Base-by-base conservation (phyloP, 1,140 invertebrate species). In the Probaryconus sp. region DNA sequence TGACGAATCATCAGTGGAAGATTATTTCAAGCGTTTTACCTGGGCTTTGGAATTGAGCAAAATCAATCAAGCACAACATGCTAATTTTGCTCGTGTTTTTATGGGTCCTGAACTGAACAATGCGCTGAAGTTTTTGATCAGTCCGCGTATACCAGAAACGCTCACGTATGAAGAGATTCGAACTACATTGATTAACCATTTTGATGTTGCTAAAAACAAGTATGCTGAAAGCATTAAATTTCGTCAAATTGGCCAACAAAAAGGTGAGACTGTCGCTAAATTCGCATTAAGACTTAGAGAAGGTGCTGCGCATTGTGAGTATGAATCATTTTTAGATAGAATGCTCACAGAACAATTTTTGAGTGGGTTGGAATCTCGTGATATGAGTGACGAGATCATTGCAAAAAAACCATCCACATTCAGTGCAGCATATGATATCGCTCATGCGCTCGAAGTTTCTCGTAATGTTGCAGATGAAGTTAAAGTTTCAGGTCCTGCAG, bases 311-410 rank as follows among this genome's bases (percentile, higher is more conserved):
- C 18, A 61, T 40, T 77, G 75, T 40, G 61, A 77, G 30, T 79
- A 74, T 21, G 75, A 38, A 0, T 21, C 42, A 14, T 77, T 75
- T 48, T 13, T 79, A 13, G 56, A 77, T 43, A 14, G 55, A 43
- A 77, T 79, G 56, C 42, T 77, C 0, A 76, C 70, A 5, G 65
- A 78, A 50, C 65, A 78, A 30, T 16, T 78, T 1, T 28, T 77
- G 14, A 45, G 53, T 24, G 64, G 58, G 1, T 31, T 69, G 3
- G 28, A 18, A 20, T 37, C 31, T 14, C 48, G 47, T 0, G 64
- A 75, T 1, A 71, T 56, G 50, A 64, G 70, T 24, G 70, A 77
- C 42, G 64, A 69, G 37, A 74, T 77, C 5, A 73, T 77, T 24
- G 21, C 28, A 9, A 76, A 73, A 43, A 70, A 78, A 18, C 55